phyloP scores from a whole-genome alignment of 2,113 vertebrate genomes.

The Calyptomena viridis region DNA sequence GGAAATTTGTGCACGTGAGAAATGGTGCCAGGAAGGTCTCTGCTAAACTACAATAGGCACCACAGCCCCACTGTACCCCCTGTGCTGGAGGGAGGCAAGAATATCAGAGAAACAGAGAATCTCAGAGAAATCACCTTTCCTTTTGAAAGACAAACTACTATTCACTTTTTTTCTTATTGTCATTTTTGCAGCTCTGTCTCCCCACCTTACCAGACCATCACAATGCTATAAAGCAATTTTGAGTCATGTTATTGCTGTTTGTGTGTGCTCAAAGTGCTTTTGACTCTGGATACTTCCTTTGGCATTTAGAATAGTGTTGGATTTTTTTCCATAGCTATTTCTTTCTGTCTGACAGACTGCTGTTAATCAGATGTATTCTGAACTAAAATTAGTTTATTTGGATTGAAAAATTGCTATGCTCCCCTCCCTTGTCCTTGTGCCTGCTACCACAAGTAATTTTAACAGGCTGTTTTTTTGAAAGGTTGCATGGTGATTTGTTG shows the following conservation, averaged over 20 bases:
- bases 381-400: not conserved
- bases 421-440: not conserved
- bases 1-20: not conserved
- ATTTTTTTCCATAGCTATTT: not conserved
- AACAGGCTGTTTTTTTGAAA: not conserved
- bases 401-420: not conserved
- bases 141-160: not conserved
- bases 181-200: not conserved
- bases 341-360: not conserved
- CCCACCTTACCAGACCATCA: accelerated
- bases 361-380: constrained; percentile 13
- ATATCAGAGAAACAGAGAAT: not conserved
- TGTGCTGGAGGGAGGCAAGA: not conserved
- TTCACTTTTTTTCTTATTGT: not conserved
- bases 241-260: not conserved
- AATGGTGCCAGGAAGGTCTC: not conserved
- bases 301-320: not conserved
- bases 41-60: not conserved
- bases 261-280: not conserved
- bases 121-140: not conserved
- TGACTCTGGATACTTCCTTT: not conserved
- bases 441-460: not conserved
- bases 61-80: not conserved
- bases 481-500: not conserved
- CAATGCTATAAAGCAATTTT: not conserved